A percentile compares a stretch with the other conserved stretches of the same genome.
Evolutionary conservation across 64 coral and sea anemone species (phyloP).

Genomic region (Pocillopora verrucosa): DNA sequence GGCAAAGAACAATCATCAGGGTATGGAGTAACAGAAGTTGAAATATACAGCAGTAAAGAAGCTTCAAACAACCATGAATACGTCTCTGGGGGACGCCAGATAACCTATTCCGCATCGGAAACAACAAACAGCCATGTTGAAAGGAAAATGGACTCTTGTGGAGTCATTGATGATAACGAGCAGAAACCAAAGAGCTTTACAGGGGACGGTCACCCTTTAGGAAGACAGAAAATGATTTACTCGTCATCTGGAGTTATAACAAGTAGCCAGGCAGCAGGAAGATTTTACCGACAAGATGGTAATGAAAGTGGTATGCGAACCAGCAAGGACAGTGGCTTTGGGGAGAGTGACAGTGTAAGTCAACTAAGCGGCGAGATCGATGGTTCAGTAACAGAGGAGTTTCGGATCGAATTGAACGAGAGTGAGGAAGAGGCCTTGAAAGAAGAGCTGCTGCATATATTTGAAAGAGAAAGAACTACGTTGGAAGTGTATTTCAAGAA

Average conservation of each 20-base stretch:
- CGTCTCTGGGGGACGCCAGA: background rate
- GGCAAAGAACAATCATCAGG: background rate
- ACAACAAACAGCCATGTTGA: background rate
- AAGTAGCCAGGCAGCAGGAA: background rate
- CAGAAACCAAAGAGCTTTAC: background rate
- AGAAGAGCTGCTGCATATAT: slow-evolving; percentile 81
- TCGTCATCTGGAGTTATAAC: background rate
- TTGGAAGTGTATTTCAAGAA: slow-evolving; percentile 78
- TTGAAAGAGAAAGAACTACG: slow-evolving; percentile 79
- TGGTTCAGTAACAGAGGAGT: background rate
- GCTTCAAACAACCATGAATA: background rate
- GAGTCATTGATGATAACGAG: background rate
- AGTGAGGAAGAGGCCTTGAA: slow-evolving; percentile 84
- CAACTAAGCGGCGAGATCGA: background rate
- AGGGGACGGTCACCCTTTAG: background rate
- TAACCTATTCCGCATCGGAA: background rate
- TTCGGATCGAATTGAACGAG: slow-evolving; percentile 20
- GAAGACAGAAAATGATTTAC: background rate
- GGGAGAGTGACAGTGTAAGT: background rate
- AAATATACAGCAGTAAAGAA: slow-evolving; percentile 9
- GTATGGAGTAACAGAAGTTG: background rate
- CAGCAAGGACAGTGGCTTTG: background rate
- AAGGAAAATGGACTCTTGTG: no score
- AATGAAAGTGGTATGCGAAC: background rate
- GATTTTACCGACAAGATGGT: background rate